Evolutionary conservation across 2,888 invertebrate genomes (phyloP).

Genomic region (Eristalis tenax): DNA sequence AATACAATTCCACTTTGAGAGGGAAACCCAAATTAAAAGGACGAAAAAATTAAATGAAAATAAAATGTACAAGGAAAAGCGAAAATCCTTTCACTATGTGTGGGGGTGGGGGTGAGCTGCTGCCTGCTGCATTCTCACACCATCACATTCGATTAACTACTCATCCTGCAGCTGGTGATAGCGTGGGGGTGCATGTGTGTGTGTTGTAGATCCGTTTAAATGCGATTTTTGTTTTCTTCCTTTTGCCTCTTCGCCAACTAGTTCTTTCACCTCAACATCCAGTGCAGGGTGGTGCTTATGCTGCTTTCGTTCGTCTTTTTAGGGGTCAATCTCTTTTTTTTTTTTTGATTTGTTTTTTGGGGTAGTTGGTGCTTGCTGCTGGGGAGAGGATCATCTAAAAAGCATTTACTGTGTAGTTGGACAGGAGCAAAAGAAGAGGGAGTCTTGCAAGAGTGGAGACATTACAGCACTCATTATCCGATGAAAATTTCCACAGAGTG

Average conservation of each 20-base stretch:
- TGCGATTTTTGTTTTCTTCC: conserved; percentile 8
- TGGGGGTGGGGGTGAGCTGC: not conserved
- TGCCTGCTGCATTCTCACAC: not conserved
- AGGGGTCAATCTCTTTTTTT: conserved; percentile 40
- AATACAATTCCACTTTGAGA: conserved; percentile 58
- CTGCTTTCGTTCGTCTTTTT: conserved; percentile 25
- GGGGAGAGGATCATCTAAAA: conserved; percentile 14
- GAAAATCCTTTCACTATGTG: conserved; percentile 36
- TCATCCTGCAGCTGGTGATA: not conserved
- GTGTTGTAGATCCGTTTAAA: conserved; percentile 50
- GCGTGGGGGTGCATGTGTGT: not conserved
- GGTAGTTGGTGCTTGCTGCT: not conserved
- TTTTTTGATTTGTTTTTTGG: not conserved
- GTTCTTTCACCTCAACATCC: conserved; percentile 36
- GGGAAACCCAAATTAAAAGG: conserved; percentile 68
- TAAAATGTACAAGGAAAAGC: conserved; percentile 40
- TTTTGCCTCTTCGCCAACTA: conserved; percentile 11
- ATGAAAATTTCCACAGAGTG: conserved; percentile 53
- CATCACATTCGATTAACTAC: conserved; percentile 61
- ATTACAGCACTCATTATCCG: conserved; percentile 69
- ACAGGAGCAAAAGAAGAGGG: not conserved
- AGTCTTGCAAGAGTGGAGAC: conserved; percentile 47
- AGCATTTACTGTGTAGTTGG: conserved; percentile 27
- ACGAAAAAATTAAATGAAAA: conserved; percentile 63
- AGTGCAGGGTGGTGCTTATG: not conserved